Conservation (phyloP, 2,113 vertebrate species). For the Archilochus colubris region DNA sequence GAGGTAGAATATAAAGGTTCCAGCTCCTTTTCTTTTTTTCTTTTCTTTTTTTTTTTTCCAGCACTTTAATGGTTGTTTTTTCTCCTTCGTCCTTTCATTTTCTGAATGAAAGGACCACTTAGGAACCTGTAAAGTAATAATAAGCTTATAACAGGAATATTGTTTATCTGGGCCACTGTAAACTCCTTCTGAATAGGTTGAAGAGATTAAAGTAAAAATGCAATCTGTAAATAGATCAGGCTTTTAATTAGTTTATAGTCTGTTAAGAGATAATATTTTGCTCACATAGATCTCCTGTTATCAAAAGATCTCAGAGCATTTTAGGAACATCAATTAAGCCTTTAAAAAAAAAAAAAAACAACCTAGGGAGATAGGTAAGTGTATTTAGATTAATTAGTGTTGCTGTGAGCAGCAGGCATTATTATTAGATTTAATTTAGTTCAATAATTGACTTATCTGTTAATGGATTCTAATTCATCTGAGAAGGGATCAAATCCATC, state of each 20-base stretch:
- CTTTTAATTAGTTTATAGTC: constrained; percentile 61
- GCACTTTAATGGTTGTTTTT: constrained; percentile 62
- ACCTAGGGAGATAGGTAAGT: constrained; percentile 57
- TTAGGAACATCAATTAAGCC: constrained; percentile 60
- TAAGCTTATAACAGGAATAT: constrained; percentile 59
- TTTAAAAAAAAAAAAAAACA: background rate
- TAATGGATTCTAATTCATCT: constrained; percentile 62
- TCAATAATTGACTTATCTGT: constrained; percentile 66
- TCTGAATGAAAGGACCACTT: constrained; percentile 60
- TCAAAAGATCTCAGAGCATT: constrained; percentile 59
- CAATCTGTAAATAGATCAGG: constrained; percentile 59
- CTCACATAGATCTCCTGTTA: constrained; percentile 40
- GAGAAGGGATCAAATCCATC: constrained; percentile 60
- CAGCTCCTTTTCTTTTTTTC: constrained; percentile 30
- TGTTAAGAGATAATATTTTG: constrained; percentile 63
- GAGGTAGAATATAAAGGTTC: constrained; percentile 67
- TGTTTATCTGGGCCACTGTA: constrained; percentile 41
- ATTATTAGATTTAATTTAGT: constrained; percentile 66
- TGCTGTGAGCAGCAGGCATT: constrained; percentile 56
- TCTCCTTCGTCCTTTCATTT: constrained; percentile 52
- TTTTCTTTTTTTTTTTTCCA: constrained; percentile 11
- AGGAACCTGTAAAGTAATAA: constrained; percentile 63
- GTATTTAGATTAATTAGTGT: constrained; percentile 65
- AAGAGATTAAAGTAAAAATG: constrained; percentile 60
- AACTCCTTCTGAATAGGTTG: constrained; percentile 16